These are phyloP conservation scores for Lonchura striata DNA, from an alignment of 2,113 vertebrate species.

Conservation along the genomic window DNA sequence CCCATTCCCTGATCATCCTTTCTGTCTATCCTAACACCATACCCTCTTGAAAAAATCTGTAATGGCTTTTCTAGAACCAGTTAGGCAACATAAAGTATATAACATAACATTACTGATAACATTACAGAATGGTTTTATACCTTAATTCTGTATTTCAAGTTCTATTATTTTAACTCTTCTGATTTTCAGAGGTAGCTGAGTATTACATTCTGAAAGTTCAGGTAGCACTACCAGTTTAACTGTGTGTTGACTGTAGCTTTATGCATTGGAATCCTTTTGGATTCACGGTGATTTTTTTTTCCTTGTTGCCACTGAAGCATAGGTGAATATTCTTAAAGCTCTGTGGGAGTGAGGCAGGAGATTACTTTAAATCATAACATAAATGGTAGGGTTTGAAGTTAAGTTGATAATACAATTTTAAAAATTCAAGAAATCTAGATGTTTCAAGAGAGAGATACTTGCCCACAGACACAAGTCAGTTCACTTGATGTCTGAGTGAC, in stretches of 20 bases:
- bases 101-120: not conserved
- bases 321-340: not conserved
- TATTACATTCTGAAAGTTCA: not conserved
- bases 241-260: not conserved
- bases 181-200: conserved; percentile 18
- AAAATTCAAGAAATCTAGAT: not conserved
- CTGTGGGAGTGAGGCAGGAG: not conserved
- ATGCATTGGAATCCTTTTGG: not conserved
- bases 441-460: not conserved
- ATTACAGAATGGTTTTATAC: not conserved
- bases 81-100: not conserved
- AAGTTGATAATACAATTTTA: not conserved
- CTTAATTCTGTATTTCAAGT: not conserved
- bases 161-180: not conserved
- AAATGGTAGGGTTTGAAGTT: not conserved
- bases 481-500: not conserved
- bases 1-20: not conserved
- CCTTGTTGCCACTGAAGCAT: not conserved
- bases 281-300: not conserved
- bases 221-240: not conserved
- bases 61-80: not conserved
- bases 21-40: not conserved
- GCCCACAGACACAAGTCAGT: not conserved
- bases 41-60: not conserved
- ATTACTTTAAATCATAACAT: not conserved